These are phyloP conservation scores for Scolopax bukidnonensis DNA, from an alignment of 2,797 vertebrate genomes.

Conservation along the genomic window DNA sequence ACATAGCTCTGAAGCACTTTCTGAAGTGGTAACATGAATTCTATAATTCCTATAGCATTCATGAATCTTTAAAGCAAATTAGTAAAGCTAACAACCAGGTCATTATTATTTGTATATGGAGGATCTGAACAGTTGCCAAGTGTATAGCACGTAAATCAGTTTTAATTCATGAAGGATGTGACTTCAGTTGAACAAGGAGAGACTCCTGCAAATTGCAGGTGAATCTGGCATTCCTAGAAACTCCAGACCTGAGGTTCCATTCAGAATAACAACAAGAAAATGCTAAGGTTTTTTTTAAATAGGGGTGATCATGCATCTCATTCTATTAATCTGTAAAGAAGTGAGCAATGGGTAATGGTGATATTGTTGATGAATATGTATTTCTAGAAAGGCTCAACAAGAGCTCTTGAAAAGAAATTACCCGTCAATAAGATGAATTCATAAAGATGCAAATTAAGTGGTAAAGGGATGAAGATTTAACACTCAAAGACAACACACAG, in stretches of 20 bases:
- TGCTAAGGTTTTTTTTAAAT: neutral
- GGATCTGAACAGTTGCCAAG: neutral
- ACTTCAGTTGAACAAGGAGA: neutral
- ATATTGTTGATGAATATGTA: neutral
- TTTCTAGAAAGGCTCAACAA: neutral
- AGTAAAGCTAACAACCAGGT: neutral
- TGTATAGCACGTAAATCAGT: neutral
- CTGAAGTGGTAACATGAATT: neutral
- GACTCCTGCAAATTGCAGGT: neutral
- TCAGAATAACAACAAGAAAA: neutral
- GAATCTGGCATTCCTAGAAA: neutral
- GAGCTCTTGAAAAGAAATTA: neutral
- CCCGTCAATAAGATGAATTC: too few relatives aligned
- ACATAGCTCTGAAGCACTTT: neutral
- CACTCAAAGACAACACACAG: too few relatives aligned
- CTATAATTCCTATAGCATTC: neutral
- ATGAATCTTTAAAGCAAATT: neutral
- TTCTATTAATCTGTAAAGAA: neutral
- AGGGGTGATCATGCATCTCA: neutral
- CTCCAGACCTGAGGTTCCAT: neutral
- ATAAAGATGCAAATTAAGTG: neutral
- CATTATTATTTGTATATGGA: neutral
- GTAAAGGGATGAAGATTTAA: neutral
- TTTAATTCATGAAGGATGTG: neutral
- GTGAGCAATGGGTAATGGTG: neutral